Conservation (phyloP, 2,797 vertebrate genomes). For the Amblyopsis hoosieri region DNA sequence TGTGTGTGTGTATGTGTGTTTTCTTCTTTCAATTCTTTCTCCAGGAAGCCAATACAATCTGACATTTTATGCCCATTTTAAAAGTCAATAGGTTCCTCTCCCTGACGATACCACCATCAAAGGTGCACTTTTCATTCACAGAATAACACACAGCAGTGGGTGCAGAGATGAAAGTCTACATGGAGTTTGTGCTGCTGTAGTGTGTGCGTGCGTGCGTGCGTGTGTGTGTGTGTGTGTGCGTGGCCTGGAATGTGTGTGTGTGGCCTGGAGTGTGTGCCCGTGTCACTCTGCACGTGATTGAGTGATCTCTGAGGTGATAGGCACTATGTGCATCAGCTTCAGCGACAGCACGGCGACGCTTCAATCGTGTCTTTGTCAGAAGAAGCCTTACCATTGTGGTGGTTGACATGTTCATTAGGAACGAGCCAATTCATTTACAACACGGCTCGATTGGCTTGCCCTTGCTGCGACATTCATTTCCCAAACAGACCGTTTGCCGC, state of each 20-base stretch:
- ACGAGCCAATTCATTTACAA: conserved; percentile 65
- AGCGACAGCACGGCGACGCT: conserved; percentile 33
- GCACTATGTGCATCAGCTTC: conserved; percentile 15
- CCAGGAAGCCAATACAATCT: conserved; percentile 51
- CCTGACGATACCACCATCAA: conserved; percentile 56
- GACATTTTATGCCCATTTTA: conserved; percentile 67
- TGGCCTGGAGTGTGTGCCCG: neutral
- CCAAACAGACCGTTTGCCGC: conserved; percentile 63
- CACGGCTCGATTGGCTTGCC: conserved; percentile 58
- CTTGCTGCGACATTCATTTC: conserved; percentile 68
- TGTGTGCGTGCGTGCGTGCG: neutral
- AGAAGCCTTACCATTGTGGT: conserved; percentile 19
- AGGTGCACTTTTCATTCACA: conserved; percentile 45
- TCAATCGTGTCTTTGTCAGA: conserved; percentile 23
- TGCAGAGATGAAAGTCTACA: conserved; percentile 30
- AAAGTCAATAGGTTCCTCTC: conserved; percentile 60
- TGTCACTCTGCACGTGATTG: neutral
- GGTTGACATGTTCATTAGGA: conserved; percentile 65
- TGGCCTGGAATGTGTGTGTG: neutral
- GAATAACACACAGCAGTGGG: conserved; percentile 47
- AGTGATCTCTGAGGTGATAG: conserved; percentile 4
- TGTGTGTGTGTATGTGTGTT: neutral
- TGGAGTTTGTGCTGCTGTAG: conserved; percentile 5
- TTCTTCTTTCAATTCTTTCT: conserved; percentile 1
- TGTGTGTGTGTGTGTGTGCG: conserved; percentile 2